Evolutionary conservation across 2,113 vertebrate species (phyloP).

Genomic region (Sceloporus undulatus): DNA sequence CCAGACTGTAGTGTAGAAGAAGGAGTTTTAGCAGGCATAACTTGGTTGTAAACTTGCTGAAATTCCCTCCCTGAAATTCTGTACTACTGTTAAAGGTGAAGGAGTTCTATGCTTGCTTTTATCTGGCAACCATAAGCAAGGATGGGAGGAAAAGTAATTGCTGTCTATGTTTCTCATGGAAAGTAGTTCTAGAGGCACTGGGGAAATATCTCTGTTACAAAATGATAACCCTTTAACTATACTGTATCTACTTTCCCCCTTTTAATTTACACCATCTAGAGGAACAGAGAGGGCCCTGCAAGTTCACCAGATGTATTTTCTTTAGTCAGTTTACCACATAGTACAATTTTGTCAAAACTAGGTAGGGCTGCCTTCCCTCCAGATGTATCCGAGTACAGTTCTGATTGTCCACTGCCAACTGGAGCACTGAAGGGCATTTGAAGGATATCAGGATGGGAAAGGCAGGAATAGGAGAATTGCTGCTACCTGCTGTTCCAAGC

Average conservation of each 20-base stretch:
- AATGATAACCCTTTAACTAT: background rate
- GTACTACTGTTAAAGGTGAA: too few relatives aligned
- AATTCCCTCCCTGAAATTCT: too few relatives aligned
- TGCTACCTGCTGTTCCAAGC: background rate
- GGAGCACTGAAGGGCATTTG: background rate
- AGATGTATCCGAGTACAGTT: too few relatives aligned
- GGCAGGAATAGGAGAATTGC: background rate
- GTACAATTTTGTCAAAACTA: background rate
- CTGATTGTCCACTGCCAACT: background rate
- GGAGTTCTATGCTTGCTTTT: too few relatives aligned
- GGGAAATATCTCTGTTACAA: background rate
- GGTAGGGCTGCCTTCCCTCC: background rate
- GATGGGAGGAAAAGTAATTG: background rate
- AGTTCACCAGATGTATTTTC: background rate
- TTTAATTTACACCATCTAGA: background rate
- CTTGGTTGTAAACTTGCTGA: too few relatives aligned
- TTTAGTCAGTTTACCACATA: background rate
- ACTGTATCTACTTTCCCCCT: background rate
- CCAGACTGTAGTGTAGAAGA: too few relatives aligned
- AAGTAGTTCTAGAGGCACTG: background rate
- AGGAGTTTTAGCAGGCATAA: too few relatives aligned
- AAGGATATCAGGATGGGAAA: background rate
- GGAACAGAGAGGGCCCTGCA: background rate
- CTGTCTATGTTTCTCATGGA: background rate
- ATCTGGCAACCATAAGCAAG: too few relatives aligned